These are phyloP conservation scores for Tylochromis polylepis DNA, from an alignment of 2,113 vertebrate genomes.

Conservation along the genomic window DNA sequence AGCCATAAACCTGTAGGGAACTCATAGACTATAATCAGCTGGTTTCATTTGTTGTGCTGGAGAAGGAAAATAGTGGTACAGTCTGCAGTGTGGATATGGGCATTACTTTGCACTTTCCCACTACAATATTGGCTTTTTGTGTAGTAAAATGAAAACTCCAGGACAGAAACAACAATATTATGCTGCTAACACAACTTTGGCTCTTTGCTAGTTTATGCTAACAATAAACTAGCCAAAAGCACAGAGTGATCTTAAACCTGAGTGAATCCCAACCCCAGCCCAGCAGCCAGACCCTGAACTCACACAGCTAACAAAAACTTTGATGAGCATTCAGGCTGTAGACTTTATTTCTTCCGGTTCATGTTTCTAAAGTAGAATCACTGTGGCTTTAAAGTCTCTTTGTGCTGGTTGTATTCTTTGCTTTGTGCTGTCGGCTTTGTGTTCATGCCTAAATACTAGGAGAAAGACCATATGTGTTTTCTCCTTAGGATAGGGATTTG, in stretches of 20 bases:
- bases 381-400: background rate
- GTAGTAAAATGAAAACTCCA: no score
- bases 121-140: no score
- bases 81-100: background rate
- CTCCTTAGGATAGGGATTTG: no score
- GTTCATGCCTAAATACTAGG: background rate
- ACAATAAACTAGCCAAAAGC: background rate
- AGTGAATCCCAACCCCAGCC: fast-evolving
- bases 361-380: background rate
- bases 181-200: background rate
- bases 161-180: background rate
- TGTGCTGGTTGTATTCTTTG: background rate
- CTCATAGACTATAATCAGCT: background rate
- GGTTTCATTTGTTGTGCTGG: background rate
- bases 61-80: background rate
- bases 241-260: background rate
- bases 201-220: background rate
- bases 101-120: no score
- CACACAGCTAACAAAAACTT: no score
- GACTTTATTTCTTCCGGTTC: background rate
- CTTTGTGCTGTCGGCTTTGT: background rate
- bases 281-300: background rate
- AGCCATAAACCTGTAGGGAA: fast-evolving
- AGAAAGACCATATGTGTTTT: no score
- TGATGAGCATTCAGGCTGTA: background rate